phyloP scores from a whole-genome alignment of 1,140 invertebrate species.

The Lepidurus packardi region DNA sequence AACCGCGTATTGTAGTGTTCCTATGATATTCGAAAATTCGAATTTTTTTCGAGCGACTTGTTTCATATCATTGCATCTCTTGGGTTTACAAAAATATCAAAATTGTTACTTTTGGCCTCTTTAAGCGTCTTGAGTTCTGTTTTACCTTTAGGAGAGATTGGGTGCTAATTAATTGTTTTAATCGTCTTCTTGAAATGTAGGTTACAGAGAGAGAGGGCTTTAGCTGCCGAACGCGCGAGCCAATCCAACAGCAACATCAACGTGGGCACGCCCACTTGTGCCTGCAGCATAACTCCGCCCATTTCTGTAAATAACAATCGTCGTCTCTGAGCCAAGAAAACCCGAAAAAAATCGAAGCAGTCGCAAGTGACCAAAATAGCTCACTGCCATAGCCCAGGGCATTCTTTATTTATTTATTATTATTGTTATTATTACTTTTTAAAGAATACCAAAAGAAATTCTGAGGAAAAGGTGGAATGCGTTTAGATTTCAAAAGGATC shows the following conservation, averaged over 20 bases:
- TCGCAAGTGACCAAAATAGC: slow-evolving; percentile 10
- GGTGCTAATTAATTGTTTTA: slow-evolving; percentile 6
- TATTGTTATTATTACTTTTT: not conserved
- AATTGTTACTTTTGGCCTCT: too few species aligned
- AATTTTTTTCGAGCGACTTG: too few species aligned
- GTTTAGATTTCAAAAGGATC: not conserved
- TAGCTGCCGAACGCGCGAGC: slow-evolving; percentile 49
- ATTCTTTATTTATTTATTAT: not conserved
- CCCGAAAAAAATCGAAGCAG: not conserved
- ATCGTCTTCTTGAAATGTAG: slow-evolving; percentile 39
- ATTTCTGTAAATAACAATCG: not conserved
- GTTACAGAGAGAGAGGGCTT: slow-evolving; percentile 51
- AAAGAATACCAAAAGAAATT: not conserved
- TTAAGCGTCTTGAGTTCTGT: too few species aligned
- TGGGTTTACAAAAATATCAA: too few species aligned
- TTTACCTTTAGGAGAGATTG: not conserved
- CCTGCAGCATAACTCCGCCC: slow-evolving; percentile 6
- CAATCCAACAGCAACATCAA: slow-evolving; percentile 29
- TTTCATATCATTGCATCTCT: too few species aligned
- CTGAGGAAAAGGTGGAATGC: not conserved
- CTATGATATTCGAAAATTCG: too few species aligned
- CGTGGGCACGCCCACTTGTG: slow-evolving; percentile 20
- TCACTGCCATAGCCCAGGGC: slow-evolving; percentile 8
- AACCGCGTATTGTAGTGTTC: too few species aligned
- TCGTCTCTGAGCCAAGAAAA: not conserved